phyloP scores from a whole-genome alignment of 2,888 invertebrate species.

The Lymantria monacha region DNA sequence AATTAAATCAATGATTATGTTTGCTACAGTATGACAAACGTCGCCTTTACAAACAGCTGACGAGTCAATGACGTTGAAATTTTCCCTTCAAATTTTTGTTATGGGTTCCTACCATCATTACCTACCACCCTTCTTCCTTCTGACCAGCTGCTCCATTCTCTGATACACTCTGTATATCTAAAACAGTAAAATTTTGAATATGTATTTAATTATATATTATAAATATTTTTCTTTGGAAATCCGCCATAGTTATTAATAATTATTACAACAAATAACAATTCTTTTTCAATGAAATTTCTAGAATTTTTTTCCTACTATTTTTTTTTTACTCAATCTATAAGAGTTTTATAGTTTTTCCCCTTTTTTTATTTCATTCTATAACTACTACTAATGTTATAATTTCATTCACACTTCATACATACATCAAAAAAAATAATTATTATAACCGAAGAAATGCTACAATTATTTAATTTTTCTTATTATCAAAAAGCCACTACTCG shows the following conservation, averaged over 20 bases:
- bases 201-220: not conserved
- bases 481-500: conserved; percentile 4
- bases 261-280: not conserved
- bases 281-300: not conserved
- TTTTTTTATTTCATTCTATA: conserved; percentile 18
- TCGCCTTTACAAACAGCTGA: too few species aligned
- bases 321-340: conserved; percentile 20
- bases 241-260: not conserved
- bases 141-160: too few species aligned
- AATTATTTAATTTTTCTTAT: not conserved
- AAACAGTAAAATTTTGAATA: conserved; percentile 1
- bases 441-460: conserved; percentile 19
- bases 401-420: conserved; percentile 10
- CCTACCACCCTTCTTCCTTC: too few species aligned
- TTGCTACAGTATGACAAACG: too few species aligned
- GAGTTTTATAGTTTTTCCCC: conserved; percentile 35
- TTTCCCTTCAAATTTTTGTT: too few species aligned
- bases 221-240: too few species aligned
- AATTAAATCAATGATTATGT: too few species aligned
- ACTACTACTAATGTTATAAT: conserved; percentile 12
- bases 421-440: conserved; percentile 2
- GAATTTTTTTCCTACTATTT: not conserved
- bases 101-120: too few species aligned
- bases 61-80: too few species aligned
- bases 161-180: too few species aligned